Base-by-base conservation (phyloP, 2,113 vertebrate species). In the Smithornis capensis region DNA sequence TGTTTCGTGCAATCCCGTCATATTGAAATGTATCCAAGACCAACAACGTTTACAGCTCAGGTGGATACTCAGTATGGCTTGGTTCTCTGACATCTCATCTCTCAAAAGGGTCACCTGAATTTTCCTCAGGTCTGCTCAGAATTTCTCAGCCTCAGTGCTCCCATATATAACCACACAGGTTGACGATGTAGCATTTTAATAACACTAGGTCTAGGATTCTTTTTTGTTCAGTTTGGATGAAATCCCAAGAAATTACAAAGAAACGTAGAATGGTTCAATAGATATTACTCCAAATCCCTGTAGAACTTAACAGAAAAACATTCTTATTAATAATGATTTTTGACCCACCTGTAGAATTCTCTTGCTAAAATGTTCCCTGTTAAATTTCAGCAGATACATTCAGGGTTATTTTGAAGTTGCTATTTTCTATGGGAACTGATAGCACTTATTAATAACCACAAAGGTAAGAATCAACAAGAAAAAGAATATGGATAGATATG, bases 121-220 rank as follows among this genome's bases (percentile, higher is more conserved):
- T 79, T 75, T 68, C 25, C 33, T 53, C n/a, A 49, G 37, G 12
- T 16, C 47, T 11, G 7, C 29, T 52, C 49, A 25, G 49, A 73
- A 80, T n/a, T 57, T 6, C 14, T 83, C 49, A 16, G n/a, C 6
- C 45, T 10, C 38, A 68, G 8, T 3, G 16, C 12, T 73, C 57
- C 49, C 77, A 75, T 0, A 0, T 6, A 60, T 12, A 12, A 28
- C 14, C 28, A 14, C 7, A 0, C 0, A 33, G 17, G 28, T 1
- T 28, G 31, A 10, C 44, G 65, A 68, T 56, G 9, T 28, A 52
- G n/a, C 37, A 22, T n/a, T 45, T 35, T 59, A 38, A 16, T 53
- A 85, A 28, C 52, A 10, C 7, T 5, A 7, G 8, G 16, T 47
- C 23, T 73, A 5, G 22, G 23, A 8, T 11, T 52, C 21, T 47